Conservation (phyloP, 1,140 invertebrate genomes). For the Mya arenaria region DNA sequence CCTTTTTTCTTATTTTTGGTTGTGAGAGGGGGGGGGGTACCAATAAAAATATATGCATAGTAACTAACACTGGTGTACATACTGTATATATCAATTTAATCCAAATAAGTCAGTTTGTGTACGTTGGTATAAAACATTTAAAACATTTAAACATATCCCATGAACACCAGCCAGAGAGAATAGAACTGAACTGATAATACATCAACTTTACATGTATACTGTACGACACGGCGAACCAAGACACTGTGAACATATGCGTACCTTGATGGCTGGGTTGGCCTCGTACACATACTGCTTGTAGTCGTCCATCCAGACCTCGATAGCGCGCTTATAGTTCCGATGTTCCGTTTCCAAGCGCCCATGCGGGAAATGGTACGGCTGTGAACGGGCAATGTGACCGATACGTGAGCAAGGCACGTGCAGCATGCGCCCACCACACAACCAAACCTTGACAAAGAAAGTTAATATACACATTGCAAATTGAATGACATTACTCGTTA, state of each 20-base stretch:
- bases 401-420: constrained; percentile 85
- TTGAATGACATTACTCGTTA: too few species aligned
- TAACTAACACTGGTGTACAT: constrained; percentile 11
- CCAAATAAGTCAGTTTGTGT: constrained; percentile 16
- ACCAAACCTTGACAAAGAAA: constrained; percentile 89
- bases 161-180: background rate
- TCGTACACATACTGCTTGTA: constrained; percentile 66
- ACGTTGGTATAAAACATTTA: background rate
- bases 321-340: constrained; percentile 70
- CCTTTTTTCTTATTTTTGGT: too few species aligned
- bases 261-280: constrained; percentile 64
- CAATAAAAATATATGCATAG: too few species aligned
- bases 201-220: background rate
- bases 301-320: constrained; percentile 69
- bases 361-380: constrained; percentile 95
- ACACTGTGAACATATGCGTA: constrained; percentile 36
- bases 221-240: too few species aligned
- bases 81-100: background rate
- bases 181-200: background rate
- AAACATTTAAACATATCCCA: background rate
- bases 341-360: constrained; percentile 82
- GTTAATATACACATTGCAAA: background rate
- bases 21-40: too few species aligned
- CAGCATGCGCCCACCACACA: constrained; percentile 96
- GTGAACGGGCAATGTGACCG: constrained; percentile 86